These are phyloP conservation scores for Bungarus multicinctus DNA, from an alignment of 2,113 vertebrate species.

Conservation along the genomic window DNA sequence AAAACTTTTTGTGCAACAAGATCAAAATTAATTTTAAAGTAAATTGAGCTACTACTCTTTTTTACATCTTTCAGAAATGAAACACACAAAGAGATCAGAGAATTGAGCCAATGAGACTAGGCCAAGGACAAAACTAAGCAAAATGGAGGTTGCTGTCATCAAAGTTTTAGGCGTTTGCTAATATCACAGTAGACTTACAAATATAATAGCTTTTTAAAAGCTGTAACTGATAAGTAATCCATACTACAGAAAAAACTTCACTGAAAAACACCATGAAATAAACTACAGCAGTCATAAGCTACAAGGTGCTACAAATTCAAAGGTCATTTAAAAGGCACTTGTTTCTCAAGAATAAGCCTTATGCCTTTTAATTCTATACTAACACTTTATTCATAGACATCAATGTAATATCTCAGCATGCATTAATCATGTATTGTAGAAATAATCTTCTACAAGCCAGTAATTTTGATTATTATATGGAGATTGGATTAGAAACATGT, in stretches of 20 bases:
- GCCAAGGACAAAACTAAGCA: slow-evolving; percentile 16
- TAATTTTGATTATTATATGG: slow-evolving; percentile 18
- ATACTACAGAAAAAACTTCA: slow-evolving; percentile 30
- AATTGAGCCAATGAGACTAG: background rate
- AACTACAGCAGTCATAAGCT: slow-evolving; percentile 18
- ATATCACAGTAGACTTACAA: background rate
- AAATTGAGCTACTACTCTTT: slow-evolving; percentile 1
- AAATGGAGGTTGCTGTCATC: background rate
- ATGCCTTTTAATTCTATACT: slow-evolving; percentile 9
- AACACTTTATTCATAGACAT: slow-evolving; percentile 48
- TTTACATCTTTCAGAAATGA: background rate
- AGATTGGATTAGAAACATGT: slow-evolving; percentile 41
- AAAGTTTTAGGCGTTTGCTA: background rate
- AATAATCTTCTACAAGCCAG: slow-evolving; percentile 12
- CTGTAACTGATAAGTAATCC: slow-evolving; percentile 25
- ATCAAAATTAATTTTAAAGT: background rate
- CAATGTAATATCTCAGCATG: slow-evolving; percentile 25
- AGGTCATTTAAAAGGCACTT: slow-evolving; percentile 64
- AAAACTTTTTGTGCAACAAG: slow-evolving; percentile 19
- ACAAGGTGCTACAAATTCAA: slow-evolving; percentile 31
- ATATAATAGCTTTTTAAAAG: background rate
- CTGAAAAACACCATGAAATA: slow-evolving; percentile 31
- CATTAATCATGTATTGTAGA: slow-evolving; percentile 40
- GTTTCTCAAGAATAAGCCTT: slow-evolving; percentile 47
- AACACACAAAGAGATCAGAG: background rate